Base-by-base conservation (phyloP, 1,140 invertebrate species). In the Halesus radiatus region DNA sequence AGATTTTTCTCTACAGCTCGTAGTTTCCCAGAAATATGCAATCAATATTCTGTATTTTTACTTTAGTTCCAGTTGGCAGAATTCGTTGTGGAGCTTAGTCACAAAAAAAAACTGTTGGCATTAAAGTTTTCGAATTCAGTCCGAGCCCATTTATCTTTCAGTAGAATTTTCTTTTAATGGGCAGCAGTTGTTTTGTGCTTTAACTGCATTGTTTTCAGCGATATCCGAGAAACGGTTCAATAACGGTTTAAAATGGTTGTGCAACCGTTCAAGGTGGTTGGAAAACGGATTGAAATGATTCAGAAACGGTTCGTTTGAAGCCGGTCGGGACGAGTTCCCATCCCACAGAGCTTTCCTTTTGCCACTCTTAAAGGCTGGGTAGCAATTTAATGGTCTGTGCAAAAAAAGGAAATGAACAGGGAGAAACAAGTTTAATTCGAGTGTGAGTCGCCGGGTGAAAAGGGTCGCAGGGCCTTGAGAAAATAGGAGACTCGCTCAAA, bases 141-240 rank as follows among this genome's bases (percentile, higher is more conserved):
- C 26, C 50, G 18, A 15, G 18, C 68, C 45, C 68, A 52, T 72
- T 53, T 72, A 72, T 72, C 20, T 54, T 53, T n/a, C 45, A 22
- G 45, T 52, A 72, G 50, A 72, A 54, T 72, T 72, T 72, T 72
- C 50, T 22, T 50, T 54, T 72, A 72, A 72, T 72, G 68, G 68
- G 18, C 50, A 23, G 22, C 50, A 72, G 68, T 72, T 72, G 68
- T 72, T 72, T 72, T 72, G 68, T 26, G 18, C 45, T 29, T 10
- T 72, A 72, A 26, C 37, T 72, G 68, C 68, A 72, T 72, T 72
- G 68, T 72, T 72, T 72, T 72, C 50, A 72, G 20, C 50, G 53
- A 37, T 50, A 50, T 20, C 23, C 52, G 20, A 23, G 13, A 68
- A 52, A 72, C 66, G 20, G 37, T 70, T 52, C 1, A 10, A 32